A percentile compares a stretch with the other conserved stretches of the same genome.
Conservation (phyloP, 2,888 invertebrate species). For the Mamestra brassicae region DNA sequence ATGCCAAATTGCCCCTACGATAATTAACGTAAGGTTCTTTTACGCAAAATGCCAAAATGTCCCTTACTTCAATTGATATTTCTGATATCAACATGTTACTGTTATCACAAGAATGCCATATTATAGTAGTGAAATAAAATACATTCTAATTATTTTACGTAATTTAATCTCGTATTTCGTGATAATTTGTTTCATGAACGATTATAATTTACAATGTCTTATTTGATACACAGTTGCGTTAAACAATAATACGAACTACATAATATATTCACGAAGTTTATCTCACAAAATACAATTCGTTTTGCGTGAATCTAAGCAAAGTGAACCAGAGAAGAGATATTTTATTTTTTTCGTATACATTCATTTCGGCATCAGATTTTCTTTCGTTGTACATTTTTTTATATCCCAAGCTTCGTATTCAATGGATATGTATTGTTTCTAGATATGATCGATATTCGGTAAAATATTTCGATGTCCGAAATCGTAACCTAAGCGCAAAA, state of each 20-base stretch:
- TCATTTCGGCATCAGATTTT: constrained; percentile 77
- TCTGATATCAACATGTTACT: no score
- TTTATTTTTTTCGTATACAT: constrained; percentile 85
- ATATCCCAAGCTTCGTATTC: constrained; percentile 76
- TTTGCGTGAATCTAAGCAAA: constrained; percentile 78
- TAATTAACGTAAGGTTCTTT: no score
- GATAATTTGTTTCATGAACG: constrained; percentile 85
- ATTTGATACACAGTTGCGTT: constrained; percentile 83
- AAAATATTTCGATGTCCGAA: constrained; percentile 71
- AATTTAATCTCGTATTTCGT: constrained; percentile 86
- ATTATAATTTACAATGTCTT: constrained; percentile 88
- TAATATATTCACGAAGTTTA: constrained; percentile 78
- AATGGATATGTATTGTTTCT: constrained; percentile 87
- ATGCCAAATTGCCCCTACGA: no score
- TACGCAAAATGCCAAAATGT: no score
- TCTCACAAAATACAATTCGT: constrained; percentile 78
- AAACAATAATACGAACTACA: constrained; percentile 83
- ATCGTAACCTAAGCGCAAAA: constrained; percentile 66
- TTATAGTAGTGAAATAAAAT: constrained; percentile 59
- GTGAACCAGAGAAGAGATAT: constrained; percentile 75
- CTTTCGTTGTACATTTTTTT: constrained; percentile 81
- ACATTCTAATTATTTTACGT: constrained; percentile 74
- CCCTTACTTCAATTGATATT: no score
- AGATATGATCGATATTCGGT: constrained; percentile 84
- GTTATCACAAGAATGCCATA: background rate